Conservation (phyloP, 1,140 invertebrate species). For the Melitaea cinxia region DNA sequence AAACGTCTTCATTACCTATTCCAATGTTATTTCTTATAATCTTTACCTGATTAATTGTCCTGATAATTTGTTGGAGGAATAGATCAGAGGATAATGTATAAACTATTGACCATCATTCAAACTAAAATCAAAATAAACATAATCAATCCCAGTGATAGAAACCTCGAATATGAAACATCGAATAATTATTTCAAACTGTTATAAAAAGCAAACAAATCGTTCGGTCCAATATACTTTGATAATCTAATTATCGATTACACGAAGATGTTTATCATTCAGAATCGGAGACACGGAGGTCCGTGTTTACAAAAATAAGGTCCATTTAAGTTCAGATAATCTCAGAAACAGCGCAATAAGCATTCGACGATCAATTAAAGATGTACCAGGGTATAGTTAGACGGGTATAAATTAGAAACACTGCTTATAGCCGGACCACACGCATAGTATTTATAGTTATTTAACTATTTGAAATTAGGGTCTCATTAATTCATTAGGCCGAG, state of each 20-base stretch:
- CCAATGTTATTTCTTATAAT: too few relatives aligned
- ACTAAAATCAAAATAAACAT: too few relatives aligned
- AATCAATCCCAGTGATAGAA: too few relatives aligned
- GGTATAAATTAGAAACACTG: constrained; percentile 60
- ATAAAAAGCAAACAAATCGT: background rate
- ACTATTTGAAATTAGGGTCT: constrained; percentile 44
- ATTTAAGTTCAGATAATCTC: constrained; percentile 16
- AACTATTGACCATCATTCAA: too few relatives aligned
- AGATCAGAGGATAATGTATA: too few relatives aligned
- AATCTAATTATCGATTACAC: constrained; percentile 8
- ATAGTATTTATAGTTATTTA: constrained; percentile 31
- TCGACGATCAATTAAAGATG: constrained; percentile 46
- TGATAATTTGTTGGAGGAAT: too few relatives aligned
- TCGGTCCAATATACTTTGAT: background rate
- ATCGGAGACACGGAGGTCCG: constrained; percentile 16
- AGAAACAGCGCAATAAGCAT: constrained; percentile 20
- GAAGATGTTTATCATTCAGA: constrained; percentile 2
- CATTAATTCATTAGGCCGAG: constrained; percentile 42
- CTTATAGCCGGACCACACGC: constrained; percentile 70
- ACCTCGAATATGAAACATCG: too few relatives aligned
- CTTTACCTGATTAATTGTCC: too few relatives aligned
- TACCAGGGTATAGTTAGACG: constrained; percentile 38
- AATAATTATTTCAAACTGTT: background rate
- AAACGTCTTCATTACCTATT: too few relatives aligned
- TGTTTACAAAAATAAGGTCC: constrained; percentile 12